Conservation (phyloP, 2,113 vertebrate species). For the Nanorana parkeri region DNA sequence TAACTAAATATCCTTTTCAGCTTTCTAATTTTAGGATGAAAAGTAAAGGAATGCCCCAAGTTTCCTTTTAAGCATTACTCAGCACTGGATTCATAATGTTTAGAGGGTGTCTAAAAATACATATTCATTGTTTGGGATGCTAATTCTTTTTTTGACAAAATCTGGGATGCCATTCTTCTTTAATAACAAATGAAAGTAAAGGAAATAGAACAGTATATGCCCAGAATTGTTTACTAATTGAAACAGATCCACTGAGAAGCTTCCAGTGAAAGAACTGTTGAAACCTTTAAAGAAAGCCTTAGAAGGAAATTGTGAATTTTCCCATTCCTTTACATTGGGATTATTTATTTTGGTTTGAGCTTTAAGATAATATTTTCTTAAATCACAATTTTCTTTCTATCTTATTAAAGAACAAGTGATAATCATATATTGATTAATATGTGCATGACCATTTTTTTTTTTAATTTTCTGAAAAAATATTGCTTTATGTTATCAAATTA, state of each 20-base stretch:
- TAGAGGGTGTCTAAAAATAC: background rate
- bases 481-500: no score
- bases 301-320: slow-evolving; percentile 53
- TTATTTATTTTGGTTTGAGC: slow-evolving; percentile 27
- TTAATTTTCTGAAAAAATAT: no score
- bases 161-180: background rate
- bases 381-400: background rate
- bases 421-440: background rate
- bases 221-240: slow-evolving; percentile 54
- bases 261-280: slow-evolving; percentile 59
- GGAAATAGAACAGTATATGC: slow-evolving; percentile 48
- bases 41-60: no score
- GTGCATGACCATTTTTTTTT: no score
- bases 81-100: no score
- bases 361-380: slow-evolving; percentile 16
- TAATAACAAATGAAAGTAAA: slow-evolving; percentile 43
- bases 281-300: slow-evolving; percentile 49
- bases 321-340: slow-evolving; percentile 28
- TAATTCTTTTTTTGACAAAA: slow-evolving; percentile 18
- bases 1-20: no score
- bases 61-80: no score
- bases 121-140: slow-evolving; percentile 6
- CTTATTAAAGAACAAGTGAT: background rate
- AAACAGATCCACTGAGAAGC: slow-evolving; percentile 49
- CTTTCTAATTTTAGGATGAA: no score